phyloP scores from a whole-genome alignment of 2,797 vertebrate genomes.

The Chaetodon trifasciatus region DNA sequence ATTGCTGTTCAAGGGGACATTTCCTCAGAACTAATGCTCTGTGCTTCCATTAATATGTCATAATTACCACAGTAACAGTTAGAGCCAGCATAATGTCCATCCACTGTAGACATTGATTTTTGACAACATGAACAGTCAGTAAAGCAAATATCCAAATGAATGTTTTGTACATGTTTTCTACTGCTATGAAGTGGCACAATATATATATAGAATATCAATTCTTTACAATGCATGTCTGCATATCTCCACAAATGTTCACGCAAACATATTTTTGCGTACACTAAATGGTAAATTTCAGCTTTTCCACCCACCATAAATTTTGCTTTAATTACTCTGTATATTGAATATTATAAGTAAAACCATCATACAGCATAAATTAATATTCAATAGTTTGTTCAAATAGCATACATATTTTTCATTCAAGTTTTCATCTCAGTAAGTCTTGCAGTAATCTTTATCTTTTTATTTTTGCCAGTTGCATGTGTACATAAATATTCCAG shows the following conservation, averaged over 20 bases:
- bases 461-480: constrained; percentile 2
- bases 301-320: not conserved
- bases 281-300: not conserved
- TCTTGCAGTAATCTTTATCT: not conserved
- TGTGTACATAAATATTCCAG: not conserved
- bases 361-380: constrained; percentile 25
- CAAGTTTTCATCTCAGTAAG: not conserved
- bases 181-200: not conserved
- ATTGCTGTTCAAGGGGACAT: constrained; percentile 36
- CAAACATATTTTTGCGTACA: not conserved
- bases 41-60: constrained; percentile 18
- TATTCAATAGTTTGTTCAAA: constrained; percentile 24
- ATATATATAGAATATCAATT: too few relatives aligned
- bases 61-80: constrained; percentile 22
- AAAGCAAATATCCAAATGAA: not conserved
- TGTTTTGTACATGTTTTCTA: not conserved
- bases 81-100: not conserved
- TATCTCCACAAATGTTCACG: not conserved
- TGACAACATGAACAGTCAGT: not conserved
- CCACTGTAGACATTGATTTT: not conserved
- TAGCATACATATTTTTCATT: constrained; percentile 20
- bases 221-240: not conserved
- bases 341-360: constrained; percentile 3
- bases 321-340: not conserved
- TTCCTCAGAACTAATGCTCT: constrained; percentile 36